Conservation (phyloP, 1,140 invertebrate genomes). For the Scaptomyza montana region DNA sequence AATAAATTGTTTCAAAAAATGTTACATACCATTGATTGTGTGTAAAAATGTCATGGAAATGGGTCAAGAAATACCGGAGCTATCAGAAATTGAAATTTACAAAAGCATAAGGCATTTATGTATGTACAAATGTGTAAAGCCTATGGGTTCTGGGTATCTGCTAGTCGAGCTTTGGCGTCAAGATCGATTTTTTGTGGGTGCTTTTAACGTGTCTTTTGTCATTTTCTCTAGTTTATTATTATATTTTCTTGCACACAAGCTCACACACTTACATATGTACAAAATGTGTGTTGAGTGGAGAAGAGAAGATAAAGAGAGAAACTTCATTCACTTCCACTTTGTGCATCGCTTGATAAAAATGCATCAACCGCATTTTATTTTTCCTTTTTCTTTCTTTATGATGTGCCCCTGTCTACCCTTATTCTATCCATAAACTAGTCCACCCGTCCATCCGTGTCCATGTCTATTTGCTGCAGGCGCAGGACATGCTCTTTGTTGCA, state of each 20-base stretch:
- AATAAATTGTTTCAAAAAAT: no score
- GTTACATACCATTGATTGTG: no score
- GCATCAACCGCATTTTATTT: slow-evolving; percentile 63
- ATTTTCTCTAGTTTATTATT: slow-evolving; percentile 68
- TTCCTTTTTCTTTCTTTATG: slow-evolving; percentile 37
- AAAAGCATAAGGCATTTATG: no score
- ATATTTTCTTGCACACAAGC: slow-evolving; percentile 53
- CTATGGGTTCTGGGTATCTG: no score
- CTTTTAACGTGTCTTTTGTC: slow-evolving; percentile 70
- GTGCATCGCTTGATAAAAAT: slow-evolving; percentile 61
- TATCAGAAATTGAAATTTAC: no score
- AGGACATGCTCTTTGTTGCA: slow-evolving; percentile 50
- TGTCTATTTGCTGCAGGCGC: slow-evolving; percentile 49
- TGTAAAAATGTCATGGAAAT: no score
- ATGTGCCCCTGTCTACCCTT: slow-evolving; percentile 24
- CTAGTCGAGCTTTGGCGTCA: no score
- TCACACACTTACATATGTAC: slow-evolving; percentile 2
- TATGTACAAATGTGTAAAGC: no score
- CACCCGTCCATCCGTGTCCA: neutral
- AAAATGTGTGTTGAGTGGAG: neutral
- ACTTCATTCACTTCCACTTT: slow-evolving; percentile 46
- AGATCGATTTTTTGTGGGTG: slow-evolving; percentile 26
- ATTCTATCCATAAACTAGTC: neutral
- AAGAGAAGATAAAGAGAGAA: slow-evolving; percentile 1
- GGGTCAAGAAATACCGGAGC: no score